A percentile compares a stretch with the other conserved stretches of the same genome.
Evolutionary conservation across 2,113 vertebrate genomes (phyloP).

Genomic region (Leuciscus idus): DNA sequence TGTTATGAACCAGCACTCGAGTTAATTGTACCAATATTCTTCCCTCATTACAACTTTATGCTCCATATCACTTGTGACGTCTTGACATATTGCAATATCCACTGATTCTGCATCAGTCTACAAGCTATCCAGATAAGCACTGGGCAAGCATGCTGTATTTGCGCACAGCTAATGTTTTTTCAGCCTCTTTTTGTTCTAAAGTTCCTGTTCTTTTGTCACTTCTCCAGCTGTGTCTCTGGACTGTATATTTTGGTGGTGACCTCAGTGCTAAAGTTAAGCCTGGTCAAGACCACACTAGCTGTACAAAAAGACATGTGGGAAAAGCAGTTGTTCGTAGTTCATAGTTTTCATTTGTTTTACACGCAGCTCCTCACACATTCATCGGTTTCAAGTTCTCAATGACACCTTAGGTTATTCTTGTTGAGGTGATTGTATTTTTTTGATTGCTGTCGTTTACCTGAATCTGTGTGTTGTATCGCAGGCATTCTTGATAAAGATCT

Average conservation of each 20-base stretch:
- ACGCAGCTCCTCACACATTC: neutral
- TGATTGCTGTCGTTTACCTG: conserved; percentile 4
- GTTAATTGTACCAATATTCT: conserved; percentile 8
- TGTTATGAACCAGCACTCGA: neutral
- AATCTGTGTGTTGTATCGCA: neutral
- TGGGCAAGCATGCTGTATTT: neutral
- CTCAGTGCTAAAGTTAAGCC: neutral
- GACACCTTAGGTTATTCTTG: neutral
- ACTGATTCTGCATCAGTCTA: neutral
- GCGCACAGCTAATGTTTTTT: neutral
- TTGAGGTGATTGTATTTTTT: conserved; percentile 9
- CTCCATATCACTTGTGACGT: neutral
- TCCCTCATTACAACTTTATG: neutral
- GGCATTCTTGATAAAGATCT: conserved; percentile 11
- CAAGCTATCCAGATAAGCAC: neutral
- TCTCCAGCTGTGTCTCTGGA: conserved; percentile 1
- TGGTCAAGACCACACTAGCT: conserved; percentile 31
- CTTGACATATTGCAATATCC: neutral
- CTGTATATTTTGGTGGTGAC: conserved; percentile 9
- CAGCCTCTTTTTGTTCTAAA: neutral
- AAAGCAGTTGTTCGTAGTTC: neutral
- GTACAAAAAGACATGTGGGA: neutral
- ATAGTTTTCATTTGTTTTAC: neutral
- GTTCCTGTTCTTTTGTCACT: neutral
- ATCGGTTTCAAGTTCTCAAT: neutral